Evolutionary conservation across 2,113 vertebrate genomes (phyloP).

Genomic region (Pangasianodon hypophthalmus): DNA sequence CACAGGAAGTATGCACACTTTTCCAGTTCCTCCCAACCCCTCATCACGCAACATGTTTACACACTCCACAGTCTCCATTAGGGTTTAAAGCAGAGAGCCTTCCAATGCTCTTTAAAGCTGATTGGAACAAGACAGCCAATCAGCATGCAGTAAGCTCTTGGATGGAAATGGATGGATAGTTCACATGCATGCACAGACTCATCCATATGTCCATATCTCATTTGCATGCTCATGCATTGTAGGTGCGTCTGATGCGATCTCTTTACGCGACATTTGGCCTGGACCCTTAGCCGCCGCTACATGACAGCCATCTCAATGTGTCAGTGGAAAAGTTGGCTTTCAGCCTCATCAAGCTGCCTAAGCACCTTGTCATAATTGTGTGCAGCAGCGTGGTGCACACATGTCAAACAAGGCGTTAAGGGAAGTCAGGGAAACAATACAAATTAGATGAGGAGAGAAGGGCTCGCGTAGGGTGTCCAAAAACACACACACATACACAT

Average conservation of each 20-base stretch:
- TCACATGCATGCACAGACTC: background rate
- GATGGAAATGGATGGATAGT: background rate
- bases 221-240: background rate
- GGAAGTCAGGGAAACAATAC: conserved; percentile 54
- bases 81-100: conserved; percentile 24
- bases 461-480: conserved; percentile 17
- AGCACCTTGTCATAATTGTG: conserved; percentile 66
- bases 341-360: conserved; percentile 47
- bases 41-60: conserved; percentile 7
- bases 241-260: background rate
- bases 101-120: conserved; percentile 52
- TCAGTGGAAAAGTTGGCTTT: conserved; percentile 58
- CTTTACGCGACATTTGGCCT: conserved; percentile 12
- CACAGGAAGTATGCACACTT: background rate
- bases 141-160: conserved; percentile 20
- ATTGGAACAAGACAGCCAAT: background rate
- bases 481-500: conserved; percentile 6
- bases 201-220: background rate
- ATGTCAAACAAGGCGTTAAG: conserved; percentile 63
- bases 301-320: conserved; percentile 49
- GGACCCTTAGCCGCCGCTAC: background rate
- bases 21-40: background rate
- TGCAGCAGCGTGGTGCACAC: conserved; percentile 58
- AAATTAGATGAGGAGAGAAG: conserved; percentile 56
- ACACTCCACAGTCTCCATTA: background rate